Conservation (phyloP, 2,797 vertebrate genomes). For the Denticeps clupeoides region DNA sequence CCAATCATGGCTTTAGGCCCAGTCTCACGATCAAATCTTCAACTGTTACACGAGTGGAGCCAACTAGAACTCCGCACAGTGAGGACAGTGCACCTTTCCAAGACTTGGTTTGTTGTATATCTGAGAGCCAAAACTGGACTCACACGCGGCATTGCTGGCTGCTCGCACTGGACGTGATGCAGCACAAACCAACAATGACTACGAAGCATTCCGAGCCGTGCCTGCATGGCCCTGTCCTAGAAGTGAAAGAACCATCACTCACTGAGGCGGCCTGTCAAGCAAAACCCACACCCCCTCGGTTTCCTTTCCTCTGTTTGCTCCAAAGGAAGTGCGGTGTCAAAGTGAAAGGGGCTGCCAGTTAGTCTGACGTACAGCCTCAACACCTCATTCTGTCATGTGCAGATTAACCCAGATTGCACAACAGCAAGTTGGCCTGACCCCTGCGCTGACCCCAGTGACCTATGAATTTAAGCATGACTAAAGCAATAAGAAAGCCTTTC, state of each 20-base stretch:
- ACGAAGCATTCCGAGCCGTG: neutral
- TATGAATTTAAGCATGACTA: constrained; percentile 22
- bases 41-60: constrained; percentile 19
- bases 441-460: constrained; percentile 23
- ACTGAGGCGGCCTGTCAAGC: neutral
- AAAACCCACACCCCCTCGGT: neutral
- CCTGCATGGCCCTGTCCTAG: constrained; percentile 3
- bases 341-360: constrained; percentile 32
- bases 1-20: constrained; percentile 42
- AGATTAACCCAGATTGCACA: constrained; percentile 31
- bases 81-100: constrained; percentile 31
- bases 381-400: constrained; percentile 25
- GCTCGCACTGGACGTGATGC: constrained; percentile 1
- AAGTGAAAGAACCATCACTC: constrained; percentile 3
- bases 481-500: constrained; percentile 24
- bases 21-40: constrained; percentile 28
- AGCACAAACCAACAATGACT: constrained; percentile 1
- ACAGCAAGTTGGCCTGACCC: constrained; percentile 25
- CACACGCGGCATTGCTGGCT: constrained; percentile 1
- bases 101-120: constrained; percentile 42
- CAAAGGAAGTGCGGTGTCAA: constrained; percentile 24
- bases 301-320: constrained; percentile 16
- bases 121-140: constrained; percentile 38
- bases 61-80: constrained; percentile 35
- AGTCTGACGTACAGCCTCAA: constrained; percentile 25